A percentile compares a stretch with the other conserved stretches of the same genome.
These are phyloP conservation scores for Ernsta delagoae DNA, from an alignment of 2,888 invertebrate species.

Conservation along the genomic window DNA sequence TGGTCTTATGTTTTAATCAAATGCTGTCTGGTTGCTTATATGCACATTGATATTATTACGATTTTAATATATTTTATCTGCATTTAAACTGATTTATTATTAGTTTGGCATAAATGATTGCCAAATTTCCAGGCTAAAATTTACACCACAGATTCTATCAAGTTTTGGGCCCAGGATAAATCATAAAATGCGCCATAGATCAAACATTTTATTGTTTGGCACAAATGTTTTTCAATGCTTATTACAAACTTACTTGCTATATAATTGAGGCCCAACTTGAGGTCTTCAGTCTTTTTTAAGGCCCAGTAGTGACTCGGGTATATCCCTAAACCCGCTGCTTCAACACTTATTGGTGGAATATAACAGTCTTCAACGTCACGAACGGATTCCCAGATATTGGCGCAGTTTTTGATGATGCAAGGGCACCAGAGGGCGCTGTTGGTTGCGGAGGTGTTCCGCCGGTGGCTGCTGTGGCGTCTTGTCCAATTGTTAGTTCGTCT, in stretches of 20 bases:
- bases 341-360: background rate
- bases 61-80: background rate
- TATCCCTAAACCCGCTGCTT: no score
- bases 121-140: background rate
- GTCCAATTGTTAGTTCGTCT: constrained; percentile 34
- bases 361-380: constrained; percentile 14
- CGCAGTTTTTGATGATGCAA: constrained; percentile 48
- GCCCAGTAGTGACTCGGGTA: no score
- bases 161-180: no score
- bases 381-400: constrained; percentile 55
- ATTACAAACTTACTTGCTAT: no score
- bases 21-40: background rate
- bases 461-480: constrained; percentile 55
- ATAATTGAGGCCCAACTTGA: no score
- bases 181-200: no score
- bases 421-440: constrained; percentile 57
- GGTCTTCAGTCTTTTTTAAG: no score
- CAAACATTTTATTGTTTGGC: no score
- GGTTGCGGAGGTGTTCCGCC: constrained; percentile 52
- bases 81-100: background rate
- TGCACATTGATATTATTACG: background rate
- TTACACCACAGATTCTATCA: no score
- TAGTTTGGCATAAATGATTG: background rate
- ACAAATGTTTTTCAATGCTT: no score
- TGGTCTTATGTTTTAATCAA: background rate